These are phyloP conservation scores for Diuraphis noxia DNA, from an alignment of 1,140 invertebrate genomes.

Conservation along the genomic window DNA sequence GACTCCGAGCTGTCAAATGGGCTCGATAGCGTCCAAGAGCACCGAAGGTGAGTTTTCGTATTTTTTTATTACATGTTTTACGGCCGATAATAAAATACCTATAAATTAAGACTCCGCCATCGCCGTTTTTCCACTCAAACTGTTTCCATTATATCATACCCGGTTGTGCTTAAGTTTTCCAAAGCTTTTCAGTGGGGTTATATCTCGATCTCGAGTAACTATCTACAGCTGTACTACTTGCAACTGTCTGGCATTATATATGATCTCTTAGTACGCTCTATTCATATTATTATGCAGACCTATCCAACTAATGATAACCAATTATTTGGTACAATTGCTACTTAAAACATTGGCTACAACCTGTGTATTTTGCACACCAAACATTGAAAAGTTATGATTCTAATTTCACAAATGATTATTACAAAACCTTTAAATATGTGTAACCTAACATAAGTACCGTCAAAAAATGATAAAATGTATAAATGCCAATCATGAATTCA, in stretches of 20 bases:
- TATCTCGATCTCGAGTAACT: background rate
- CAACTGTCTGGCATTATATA: background rate
- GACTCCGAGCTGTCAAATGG: conserved; percentile 20
- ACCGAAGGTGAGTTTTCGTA: conserved; percentile 4
- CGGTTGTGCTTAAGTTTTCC: background rate
- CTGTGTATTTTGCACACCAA: background rate
- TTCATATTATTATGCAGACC: background rate
- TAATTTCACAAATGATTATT: background rate
- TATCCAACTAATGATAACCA: background rate
- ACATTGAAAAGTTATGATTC: background rate
- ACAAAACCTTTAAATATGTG: background rate
- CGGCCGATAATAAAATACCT: background rate
- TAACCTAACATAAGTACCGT: background rate
- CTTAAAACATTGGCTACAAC: background rate
- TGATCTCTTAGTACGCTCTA: background rate
- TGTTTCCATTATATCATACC: background rate
- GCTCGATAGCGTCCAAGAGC: conserved; percentile 41
- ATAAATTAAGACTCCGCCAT: background rate
- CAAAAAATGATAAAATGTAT: background rate
- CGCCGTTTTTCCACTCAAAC: background rate
- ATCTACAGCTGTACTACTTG: too few species aligned
- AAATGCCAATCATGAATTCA: background rate
- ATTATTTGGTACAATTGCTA: background rate
- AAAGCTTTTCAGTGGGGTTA: background rate
- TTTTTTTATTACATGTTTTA: background rate